Conservation (phyloP, 2,113 vertebrate genomes). For the Istiophorus platypterus region DNA sequence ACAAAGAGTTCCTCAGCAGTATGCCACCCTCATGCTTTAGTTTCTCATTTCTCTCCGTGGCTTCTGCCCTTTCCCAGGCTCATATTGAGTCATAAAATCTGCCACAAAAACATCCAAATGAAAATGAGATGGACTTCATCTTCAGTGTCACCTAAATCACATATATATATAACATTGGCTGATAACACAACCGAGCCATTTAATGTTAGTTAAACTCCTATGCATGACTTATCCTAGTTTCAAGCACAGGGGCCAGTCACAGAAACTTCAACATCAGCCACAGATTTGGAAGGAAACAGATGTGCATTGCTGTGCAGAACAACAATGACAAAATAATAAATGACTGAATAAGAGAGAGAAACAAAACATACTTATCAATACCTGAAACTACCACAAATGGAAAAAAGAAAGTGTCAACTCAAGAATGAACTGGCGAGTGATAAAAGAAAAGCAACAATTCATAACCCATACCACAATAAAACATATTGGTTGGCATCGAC, state of each 20-base stretch:
- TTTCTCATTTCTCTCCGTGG: neutral
- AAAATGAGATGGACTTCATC: neutral
- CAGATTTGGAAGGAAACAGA: neutral
- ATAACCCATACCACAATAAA: neutral
- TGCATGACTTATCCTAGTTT: neutral
- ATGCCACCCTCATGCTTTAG: neutral
- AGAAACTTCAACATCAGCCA: neutral
- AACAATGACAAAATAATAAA: neutral
- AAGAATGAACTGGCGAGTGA: neutral
- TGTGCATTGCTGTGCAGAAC: neutral
- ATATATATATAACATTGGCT: neutral
- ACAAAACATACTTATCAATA: neutral
- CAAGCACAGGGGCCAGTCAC: neutral
- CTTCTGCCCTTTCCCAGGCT: neutral
- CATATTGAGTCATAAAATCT: neutral
- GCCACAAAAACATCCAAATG: too few relatives aligned
- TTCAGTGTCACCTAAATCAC: neutral
- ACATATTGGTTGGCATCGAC: neutral
- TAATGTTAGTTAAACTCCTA: neutral
- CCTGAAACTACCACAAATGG: neutral
- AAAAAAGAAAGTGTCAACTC: neutral
- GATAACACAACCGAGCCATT: neutral
- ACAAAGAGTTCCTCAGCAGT: neutral
- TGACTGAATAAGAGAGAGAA: neutral
- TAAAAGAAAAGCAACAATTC: neutral